Base-by-base conservation (phyloP, 2,797 vertebrate species). In the Sebastes cheni region DNA sequence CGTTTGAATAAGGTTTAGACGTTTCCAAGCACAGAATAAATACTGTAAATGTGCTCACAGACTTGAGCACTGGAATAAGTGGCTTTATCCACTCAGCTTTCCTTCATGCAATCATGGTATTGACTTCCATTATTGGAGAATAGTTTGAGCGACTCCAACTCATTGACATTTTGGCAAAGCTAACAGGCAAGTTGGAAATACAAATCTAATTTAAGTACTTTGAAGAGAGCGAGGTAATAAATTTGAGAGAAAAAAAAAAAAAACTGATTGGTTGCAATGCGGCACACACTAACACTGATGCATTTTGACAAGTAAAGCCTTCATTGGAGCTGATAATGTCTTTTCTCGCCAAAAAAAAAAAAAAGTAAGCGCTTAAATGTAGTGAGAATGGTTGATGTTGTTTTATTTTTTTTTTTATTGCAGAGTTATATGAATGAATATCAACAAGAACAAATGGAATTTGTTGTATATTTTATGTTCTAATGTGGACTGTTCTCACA, bases 111-210 rank as follows among this genome's bases (percentile, higher is more conserved):
- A 77, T 58, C 83, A 80, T 20, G 77, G 71, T 75, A 66, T 65
- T 50, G 88, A 87, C 78, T 88, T 88, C 62, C 66, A 92, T 86
- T 88, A 92, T 60, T 52, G 25, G 58, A 74, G 60, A 72, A 75
- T 66, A 67, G 60, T 86, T 82, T 75, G 32, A 81, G 46, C 34
- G 42, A 86, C 60, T 66, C 64, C 5, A 20, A 66, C 14, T 81
- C 86, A 27, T 13, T 89, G 88, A 87, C 88, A 91, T 90, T 89
- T 90, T 72, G 75, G 79, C 60, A 83, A 91, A 82, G 74, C 76
- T 84, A 89, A 87, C 77, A 74, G 72, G 68, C 73, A 59, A 68
- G 34, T 69, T 83, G 72, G 42, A 89, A 85, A 87, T 81, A 80
- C 64, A 84, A 83, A 85, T 91, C 79, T 77, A 88, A 90, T 89